phyloP scores from a whole-genome alignment of 2,113 vertebrate genomes.

The Plestiodon gilberti region DNA sequence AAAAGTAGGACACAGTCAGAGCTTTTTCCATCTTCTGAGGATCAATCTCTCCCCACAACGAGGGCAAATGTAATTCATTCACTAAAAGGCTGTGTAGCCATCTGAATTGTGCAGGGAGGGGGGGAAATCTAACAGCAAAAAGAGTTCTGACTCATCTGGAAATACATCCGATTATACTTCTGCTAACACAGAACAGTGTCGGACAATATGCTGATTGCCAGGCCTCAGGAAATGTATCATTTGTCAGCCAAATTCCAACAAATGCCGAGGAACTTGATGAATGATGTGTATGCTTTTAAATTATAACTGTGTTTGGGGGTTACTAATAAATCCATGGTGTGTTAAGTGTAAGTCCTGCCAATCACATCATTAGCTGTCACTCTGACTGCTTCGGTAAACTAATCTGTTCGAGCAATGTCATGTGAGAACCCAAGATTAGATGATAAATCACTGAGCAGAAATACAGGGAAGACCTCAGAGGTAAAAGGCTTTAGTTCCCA shows the following conservation, averaged over 20 bases:
- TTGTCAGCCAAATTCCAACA: background rate
- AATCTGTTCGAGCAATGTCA: background rate
- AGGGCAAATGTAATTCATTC: conserved; percentile 6
- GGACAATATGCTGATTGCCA: background rate
- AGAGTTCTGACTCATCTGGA: background rate
- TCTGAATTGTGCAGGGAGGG: background rate
- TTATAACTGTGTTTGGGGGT: conserved; percentile 1
- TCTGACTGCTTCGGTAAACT: background rate
- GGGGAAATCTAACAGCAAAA: background rate
- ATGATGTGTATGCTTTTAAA: conserved; percentile 21
- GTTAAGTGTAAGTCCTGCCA: background rate
- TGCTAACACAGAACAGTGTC: background rate
- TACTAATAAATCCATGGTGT: background rate
- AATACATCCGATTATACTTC: background rate
- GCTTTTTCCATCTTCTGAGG: conserved; percentile 13
- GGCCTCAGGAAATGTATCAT: background rate
- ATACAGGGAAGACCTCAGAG: background rate
- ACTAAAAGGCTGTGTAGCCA: background rate
- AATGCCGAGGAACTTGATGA: background rate
- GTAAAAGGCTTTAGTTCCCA: too few relatives aligned
- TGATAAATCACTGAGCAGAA: background rate
- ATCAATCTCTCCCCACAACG: background rate
- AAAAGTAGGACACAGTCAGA: conserved; percentile 8
- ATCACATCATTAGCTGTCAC: background rate
- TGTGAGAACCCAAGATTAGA: background rate